A percentile compares a stretch with the other conserved stretches of the same genome.
These are phyloP conservation scores for Andricus grossulariae DNA, from an alignment of 1,140 invertebrate genomes.

Conservation along the genomic window DNA sequence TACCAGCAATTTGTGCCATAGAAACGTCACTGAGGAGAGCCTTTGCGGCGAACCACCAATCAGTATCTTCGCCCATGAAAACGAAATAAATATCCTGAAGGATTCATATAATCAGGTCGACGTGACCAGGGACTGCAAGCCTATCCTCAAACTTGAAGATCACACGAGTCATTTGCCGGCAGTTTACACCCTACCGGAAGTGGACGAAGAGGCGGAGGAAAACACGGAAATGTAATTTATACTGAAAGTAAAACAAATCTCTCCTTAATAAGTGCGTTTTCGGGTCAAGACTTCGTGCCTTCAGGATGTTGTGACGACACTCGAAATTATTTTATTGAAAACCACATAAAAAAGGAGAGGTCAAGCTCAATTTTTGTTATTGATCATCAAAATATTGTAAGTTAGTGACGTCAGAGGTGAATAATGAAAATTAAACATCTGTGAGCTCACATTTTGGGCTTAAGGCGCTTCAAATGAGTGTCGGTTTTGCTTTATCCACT, in stretches of 20 bases:
- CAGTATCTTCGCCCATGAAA: conserved; percentile 75
- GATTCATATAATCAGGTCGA: conserved; percentile 73
- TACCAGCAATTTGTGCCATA: conserved; percentile 78
- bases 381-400: not conserved
- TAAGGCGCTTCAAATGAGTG: too few species aligned
- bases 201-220: conserved; percentile 80
- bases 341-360: not conserved
- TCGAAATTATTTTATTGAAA: conserved; percentile 16
- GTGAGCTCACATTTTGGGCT: too few species aligned
- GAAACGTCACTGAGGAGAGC: conserved; percentile 81
- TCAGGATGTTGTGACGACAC: conserved; percentile 36
- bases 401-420: too few species aligned
- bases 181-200: conserved; percentile 80
- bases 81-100: conserved; percentile 73
- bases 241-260: conserved; percentile 44
- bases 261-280: conserved; percentile 2
- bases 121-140: conserved; percentile 72
- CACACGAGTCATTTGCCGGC: conserved; percentile 69
- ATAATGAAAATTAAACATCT: too few species aligned
- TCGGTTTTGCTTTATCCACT: too few species aligned
- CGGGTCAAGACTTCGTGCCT: conserved; percentile 14
- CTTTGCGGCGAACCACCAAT: conserved; percentile 79
- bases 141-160: conserved; percentile 70
- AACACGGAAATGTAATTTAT: conserved; percentile 77
- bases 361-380: not conserved